Percentiles rank a stretch among this genome's conserved stretches.
Conservation (phyloP, 2,888 invertebrate genomes). For the Iselma pallidipennis region DNA sequence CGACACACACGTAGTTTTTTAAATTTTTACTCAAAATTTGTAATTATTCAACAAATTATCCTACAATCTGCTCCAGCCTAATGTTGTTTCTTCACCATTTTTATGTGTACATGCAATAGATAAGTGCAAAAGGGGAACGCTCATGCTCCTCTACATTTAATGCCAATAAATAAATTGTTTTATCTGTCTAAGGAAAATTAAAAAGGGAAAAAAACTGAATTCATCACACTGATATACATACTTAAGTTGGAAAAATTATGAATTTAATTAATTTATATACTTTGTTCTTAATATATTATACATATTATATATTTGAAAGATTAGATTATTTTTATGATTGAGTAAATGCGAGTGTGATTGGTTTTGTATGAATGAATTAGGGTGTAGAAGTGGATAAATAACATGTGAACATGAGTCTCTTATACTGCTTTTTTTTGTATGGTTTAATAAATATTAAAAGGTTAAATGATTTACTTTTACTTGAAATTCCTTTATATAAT, state of each 20-base stretch:
- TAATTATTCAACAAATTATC: constrained; percentile 29
- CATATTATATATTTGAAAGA: constrained; percentile 45
- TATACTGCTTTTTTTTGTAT: constrained; percentile 30
- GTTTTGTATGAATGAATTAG: neutral
- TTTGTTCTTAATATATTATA: constrained; percentile 34
- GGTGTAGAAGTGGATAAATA: constrained; percentile 17
- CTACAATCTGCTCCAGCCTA: constrained; percentile 47
- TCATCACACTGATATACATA: constrained; percentile 15
- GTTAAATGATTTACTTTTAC: constrained; percentile 19
- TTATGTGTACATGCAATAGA: constrained; percentile 48
- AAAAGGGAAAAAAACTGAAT: constrained; percentile 13
- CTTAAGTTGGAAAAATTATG: constrained; percentile 17
- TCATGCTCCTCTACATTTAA: constrained; percentile 27
- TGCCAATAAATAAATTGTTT: constrained; percentile 27
- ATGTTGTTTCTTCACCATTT: constrained; percentile 41
- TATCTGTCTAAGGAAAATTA: constrained; percentile 22
- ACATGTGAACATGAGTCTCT: constrained; percentile 20
- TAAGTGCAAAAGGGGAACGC: constrained; percentile 37
- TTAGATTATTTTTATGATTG: constrained; percentile 25
- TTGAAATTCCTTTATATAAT: neutral
- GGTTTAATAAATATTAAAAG: constrained; percentile 30
- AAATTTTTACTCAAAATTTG: constrained; percentile 40
- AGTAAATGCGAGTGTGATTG: constrained; percentile 10
- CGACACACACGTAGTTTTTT: constrained; percentile 37
- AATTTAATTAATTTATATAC: constrained; percentile 23